Conservation (phyloP, 2,113 vertebrate species). For the Corythaixoides concolor region DNA sequence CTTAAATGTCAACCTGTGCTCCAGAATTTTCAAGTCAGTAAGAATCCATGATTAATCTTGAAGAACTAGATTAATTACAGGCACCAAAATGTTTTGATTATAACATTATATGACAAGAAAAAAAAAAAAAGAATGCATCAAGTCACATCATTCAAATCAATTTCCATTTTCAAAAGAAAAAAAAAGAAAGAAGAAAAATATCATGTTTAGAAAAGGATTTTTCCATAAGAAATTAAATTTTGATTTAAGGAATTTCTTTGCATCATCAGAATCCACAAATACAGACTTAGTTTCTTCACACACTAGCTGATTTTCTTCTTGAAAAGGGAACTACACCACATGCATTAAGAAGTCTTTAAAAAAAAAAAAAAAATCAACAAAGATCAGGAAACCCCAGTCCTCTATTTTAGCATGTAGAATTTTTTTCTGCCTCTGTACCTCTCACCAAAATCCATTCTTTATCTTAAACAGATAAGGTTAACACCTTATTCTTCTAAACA, state of each 20-base stretch:
- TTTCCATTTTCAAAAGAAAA: neutral
- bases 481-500: conserved; percentile 28
- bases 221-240: neutral
- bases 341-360: neutral
- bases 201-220: neutral
- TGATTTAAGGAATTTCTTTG: neutral
- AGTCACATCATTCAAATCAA: neutral
- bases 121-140: neutral
- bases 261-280: neutral
- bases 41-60: neutral
- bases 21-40: neutral
- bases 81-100: neutral
- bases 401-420: neutral
- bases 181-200: neutral
- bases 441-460: conserved; percentile 20
- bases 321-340: neutral
- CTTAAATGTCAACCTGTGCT: neutral
- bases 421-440: neutral
- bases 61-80: neutral
- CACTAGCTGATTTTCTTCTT: neutral
- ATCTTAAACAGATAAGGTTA: too few species aligned
- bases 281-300: neutral
- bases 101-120: neutral
- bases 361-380: neutral
- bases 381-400: neutral